These are phyloP conservation scores for Habropoda laboriosa DNA, from an alignment of 1,140 invertebrate species.

Conservation along the genomic window DNA sequence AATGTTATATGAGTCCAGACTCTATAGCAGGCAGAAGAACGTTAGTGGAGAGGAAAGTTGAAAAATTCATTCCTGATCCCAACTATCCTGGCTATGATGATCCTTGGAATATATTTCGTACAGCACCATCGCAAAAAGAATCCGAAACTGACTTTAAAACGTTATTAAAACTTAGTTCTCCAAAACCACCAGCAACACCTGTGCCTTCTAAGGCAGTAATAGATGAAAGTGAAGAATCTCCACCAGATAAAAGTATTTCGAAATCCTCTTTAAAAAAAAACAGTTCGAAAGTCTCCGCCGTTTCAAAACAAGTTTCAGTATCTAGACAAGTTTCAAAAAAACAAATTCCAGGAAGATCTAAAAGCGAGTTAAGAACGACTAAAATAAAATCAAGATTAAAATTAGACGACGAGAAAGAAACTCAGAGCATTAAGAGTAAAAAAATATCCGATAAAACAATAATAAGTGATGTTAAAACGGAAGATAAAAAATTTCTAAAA, in stretches of 20 bases:
- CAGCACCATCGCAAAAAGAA: constrained; percentile 50
- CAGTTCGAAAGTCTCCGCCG: neutral
- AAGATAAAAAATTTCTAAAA: neutral
- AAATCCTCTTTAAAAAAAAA: neutral
- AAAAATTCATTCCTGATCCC: constrained; percentile 51
- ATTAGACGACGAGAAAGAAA: neutral
- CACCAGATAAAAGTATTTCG: neutral
- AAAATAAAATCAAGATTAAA: neutral
- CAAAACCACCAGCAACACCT: constrained; percentile 3
- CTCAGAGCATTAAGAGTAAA: neutral
- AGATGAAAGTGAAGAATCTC: neutral
- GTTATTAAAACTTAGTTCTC: constrained; percentile 50
- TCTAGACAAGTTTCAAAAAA: neutral
- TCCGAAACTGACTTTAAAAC: constrained; percentile 51
- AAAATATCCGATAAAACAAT: neutral
- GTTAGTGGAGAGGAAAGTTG: neutral
- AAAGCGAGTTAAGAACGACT: neutral
- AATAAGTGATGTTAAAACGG: neutral
- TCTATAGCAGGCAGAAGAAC: neutral
- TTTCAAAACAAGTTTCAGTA: neutral
- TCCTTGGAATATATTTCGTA: constrained; percentile 57
- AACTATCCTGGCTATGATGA: constrained; percentile 56
- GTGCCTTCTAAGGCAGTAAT: neutral
- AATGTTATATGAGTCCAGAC: constrained; percentile 37
- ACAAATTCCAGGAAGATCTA: neutral